A percentile compares a stretch with the other conserved stretches of the same genome.
Evolutionary conservation across 2,113 vertebrate genomes (phyloP).

Genomic region (Pseudonaja textilis): DNA sequence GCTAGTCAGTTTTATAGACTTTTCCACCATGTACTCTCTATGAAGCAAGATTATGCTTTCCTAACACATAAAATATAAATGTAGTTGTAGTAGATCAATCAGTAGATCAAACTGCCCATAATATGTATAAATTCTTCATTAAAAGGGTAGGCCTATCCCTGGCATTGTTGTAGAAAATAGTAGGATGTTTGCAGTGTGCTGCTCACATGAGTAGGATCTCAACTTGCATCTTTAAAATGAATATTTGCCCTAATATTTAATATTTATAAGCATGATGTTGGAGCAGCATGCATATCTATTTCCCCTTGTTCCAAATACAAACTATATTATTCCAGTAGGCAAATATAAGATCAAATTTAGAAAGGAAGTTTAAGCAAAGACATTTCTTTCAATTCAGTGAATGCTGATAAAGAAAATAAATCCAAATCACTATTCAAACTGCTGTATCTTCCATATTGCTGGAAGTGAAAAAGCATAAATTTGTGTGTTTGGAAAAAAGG

Average conservation of each 20-base stretch:
- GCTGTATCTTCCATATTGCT: neutral
- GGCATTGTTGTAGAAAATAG: neutral
- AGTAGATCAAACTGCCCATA: neutral
- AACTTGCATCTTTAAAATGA: neutral
- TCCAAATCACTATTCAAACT: neutral
- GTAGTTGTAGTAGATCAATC: neutral
- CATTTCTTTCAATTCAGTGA: neutral
- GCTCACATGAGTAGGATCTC: neutral
- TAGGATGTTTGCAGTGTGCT: neutral
- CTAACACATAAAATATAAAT: neutral
- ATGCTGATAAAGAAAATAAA: neutral
- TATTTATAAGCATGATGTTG: neutral
- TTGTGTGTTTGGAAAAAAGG: neutral
- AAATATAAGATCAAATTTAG: neutral
- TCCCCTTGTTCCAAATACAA: neutral
- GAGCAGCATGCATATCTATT: neutral
- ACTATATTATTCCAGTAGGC: neutral
- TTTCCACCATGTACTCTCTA: neutral
- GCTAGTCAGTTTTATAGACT: constrained; percentile 7
- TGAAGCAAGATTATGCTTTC: constrained; percentile 23
- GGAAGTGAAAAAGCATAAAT: neutral
- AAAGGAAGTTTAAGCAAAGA: neutral
- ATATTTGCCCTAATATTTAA: neutral
- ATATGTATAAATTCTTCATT: neutral
- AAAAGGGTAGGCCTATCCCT: neutral